Evolutionary conservation across 2,113 vertebrate genomes (phyloP), one percentile per base, ranked within the genome.

Genomic region (Odocoileus virginianus): DNA sequence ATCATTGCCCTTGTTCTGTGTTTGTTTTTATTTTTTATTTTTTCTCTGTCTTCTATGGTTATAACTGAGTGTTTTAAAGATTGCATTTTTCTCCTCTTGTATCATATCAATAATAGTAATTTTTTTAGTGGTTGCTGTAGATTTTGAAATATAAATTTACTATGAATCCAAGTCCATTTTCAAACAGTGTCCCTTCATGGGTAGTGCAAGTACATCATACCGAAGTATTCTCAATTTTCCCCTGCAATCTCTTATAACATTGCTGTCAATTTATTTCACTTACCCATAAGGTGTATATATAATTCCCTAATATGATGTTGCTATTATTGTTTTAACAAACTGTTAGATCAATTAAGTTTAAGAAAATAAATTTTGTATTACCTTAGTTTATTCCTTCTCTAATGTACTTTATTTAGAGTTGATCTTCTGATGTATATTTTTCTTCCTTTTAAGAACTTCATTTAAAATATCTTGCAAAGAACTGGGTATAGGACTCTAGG

Each of bases 331-430:
- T 89, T 61, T 84, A 74, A 61, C 13, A 89, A 84, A 89, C 45
- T 89, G 9, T 93, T 93, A 93, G 36, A 89, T 89, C 76, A 83
- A 54, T 60, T 88, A 83, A 82, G 27, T 79, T 92, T 87, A 58
- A 96, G 74, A 96, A 87, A 96, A 83, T 74, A 6, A 30, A 83
- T 83, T 93, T 96, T 83, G 28, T 16, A 74, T 71, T 33, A 88
- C 52, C 16, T 74, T 90, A 21, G 40, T 90, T 90, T 90, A 78
- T 79, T 90, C 30, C 47, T 55, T 89, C 43, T 47, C 40, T 82
- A 57, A 67, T 89, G 25, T 43, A n/a, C n/a, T 61, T 87, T 87
- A 21, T 83, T 84, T 93, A 89, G 23, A 54, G 28, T 45, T 74
- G 21, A 54, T 93, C 61, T 96, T 87, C 55, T 89, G 23, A 89